A percentile compares a stretch with the other conserved stretches of the same genome.
Evolutionary conservation across 2,797 vertebrate genomes (phyloP).

Genomic region (Bradypus variegatus): DNA sequence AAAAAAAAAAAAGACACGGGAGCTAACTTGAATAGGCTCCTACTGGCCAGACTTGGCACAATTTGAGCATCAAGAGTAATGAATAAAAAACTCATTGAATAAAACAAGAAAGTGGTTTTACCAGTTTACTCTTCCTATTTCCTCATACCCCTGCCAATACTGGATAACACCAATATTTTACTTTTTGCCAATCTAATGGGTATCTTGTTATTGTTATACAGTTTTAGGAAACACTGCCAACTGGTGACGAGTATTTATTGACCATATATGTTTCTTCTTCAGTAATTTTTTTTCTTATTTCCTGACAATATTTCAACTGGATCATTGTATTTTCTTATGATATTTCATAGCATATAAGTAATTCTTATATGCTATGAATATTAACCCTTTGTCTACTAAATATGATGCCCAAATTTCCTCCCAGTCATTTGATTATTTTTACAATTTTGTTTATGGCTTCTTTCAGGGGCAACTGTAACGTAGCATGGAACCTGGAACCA

Average conservation of each 20-base stretch:
- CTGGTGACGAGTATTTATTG: not conserved
- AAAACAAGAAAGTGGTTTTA: not conserved
- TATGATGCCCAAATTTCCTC: not conserved
- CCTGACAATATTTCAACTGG: not conserved
- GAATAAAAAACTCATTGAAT: not conserved
- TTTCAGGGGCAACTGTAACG: not conserved
- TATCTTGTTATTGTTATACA: not conserved
- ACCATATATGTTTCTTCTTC: not conserved
- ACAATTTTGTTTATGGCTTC: not conserved
- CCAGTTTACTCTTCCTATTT: not conserved
- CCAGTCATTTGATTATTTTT: not conserved
- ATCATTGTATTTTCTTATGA: not conserved
- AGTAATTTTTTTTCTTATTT: not conserved
- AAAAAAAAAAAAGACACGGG: no score
- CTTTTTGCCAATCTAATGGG: not conserved
- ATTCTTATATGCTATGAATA: not conserved
- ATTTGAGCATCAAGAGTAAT: not conserved
- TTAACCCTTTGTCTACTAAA: not conserved
- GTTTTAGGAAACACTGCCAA: slow-evolving; percentile 6
- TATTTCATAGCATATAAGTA: not conserved
- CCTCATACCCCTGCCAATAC: not conserved
- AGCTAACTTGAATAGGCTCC: no score
- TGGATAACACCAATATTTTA: not conserved
- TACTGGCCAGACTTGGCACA: no score
- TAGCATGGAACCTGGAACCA: not conserved